These are phyloP conservation scores for Corythornis cristatus DNA, from an alignment of 2,113 vertebrate species.

Conservation along the genomic window DNA sequence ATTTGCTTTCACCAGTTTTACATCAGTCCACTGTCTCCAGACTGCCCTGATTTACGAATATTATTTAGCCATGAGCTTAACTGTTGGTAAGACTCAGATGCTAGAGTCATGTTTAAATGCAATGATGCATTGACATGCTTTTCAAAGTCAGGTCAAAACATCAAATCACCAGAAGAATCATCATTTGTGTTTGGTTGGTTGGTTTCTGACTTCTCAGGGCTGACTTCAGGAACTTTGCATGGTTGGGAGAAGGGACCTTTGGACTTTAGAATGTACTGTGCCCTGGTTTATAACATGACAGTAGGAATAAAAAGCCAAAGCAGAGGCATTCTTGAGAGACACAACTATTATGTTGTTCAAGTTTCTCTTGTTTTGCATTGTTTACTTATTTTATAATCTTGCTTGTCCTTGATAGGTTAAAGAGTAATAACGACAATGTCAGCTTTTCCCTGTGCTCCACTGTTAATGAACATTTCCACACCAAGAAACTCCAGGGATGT, in stretches of 20 bases:
- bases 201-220: not conserved
- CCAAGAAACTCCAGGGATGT: not conserved
- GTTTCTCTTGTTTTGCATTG: not conserved
- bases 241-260: not conserved
- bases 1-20: not conserved
- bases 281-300: not conserved
- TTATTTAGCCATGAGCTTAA: not conserved
- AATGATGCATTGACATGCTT: not conserved
- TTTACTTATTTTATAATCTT: not conserved
- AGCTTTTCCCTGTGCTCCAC: not conserved
- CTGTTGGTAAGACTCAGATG: not conserved
- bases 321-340: not conserved
- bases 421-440: not conserved
- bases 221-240: not conserved
- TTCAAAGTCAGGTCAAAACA: not conserved
- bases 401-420: not conserved
- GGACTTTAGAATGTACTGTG: fast-evolving
- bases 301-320: not conserved
- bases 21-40: not conserved
- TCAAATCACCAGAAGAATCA: not conserved
- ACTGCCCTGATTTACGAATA: not conserved
- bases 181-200: not conserved
- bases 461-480: not conserved
- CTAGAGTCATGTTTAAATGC: not conserved
- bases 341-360: not conserved